Conservation (phyloP, 2,113 vertebrate species). For the Aspidoscelis tigris region DNA sequence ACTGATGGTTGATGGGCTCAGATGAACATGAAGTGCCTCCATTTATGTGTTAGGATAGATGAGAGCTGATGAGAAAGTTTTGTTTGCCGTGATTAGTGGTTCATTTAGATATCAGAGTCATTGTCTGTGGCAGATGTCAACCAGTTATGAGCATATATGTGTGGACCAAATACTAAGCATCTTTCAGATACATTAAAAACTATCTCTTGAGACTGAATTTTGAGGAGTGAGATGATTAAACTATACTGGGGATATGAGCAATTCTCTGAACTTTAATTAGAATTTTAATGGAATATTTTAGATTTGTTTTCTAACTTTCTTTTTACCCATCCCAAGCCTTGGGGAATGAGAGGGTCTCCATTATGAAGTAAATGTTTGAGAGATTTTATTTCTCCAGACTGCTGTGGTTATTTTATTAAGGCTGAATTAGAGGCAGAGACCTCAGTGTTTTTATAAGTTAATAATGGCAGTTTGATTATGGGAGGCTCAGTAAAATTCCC, state of each 20-base stretch:
- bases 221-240: background rate
- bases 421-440: slow-evolving; percentile 13
- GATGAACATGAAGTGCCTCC: background rate
- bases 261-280: background rate
- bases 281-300: slow-evolving; percentile 9
- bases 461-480: slow-evolving; percentile 6
- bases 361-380: background rate
- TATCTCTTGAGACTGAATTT: background rate
- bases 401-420: background rate
- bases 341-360: background rate
- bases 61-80: background rate
- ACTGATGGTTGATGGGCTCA: background rate
- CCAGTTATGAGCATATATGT: background rate
- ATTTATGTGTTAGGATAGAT: background rate
- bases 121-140: background rate
- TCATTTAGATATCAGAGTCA: background rate
- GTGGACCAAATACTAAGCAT: background rate
- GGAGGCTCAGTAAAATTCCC: slow-evolving; percentile 4
- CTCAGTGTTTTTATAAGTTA: slow-evolving; percentile 3
- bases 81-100: background rate
- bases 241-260: background rate
- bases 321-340: background rate
- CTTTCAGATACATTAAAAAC: background rate
- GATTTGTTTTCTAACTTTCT: slow-evolving; percentile 12
- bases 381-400: slow-evolving; percentile 4